These are phyloP conservation scores for Hirtodrosophila trivittata DNA, from an alignment of 2,888 invertebrate genomes.

Conservation along the genomic window DNA sequence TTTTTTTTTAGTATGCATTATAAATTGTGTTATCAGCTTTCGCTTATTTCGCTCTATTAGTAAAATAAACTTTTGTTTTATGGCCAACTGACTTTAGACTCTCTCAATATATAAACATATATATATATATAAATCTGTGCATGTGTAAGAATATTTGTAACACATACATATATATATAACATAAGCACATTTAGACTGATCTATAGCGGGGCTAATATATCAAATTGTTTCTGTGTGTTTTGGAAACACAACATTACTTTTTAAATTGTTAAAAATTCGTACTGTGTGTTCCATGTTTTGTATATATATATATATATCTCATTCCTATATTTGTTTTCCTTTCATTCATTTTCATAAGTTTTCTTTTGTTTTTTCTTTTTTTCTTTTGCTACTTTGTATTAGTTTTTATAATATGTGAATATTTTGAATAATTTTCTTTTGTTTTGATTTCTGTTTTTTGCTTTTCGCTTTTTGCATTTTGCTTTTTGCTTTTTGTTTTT, in stretches of 20 bases:
- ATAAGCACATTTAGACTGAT: conserved; percentile 64
- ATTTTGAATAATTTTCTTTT: conserved; percentile 16
- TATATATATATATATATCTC: conserved; percentile 8
- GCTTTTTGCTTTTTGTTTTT: conserved; percentile 10
- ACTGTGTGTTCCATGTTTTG: conserved; percentile 33
- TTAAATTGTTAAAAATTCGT: conserved; percentile 77
- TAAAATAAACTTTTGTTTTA: conserved; percentile 54
- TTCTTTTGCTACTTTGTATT: conserved; percentile 1
- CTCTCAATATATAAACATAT: conserved; percentile 9
- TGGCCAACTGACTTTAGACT: conserved; percentile 44
- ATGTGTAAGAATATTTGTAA: neutral
- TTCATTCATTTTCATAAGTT: neutral
- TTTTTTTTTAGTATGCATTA: conserved; percentile 18
- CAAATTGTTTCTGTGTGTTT: conserved; percentile 14
- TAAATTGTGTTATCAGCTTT: conserved; percentile 52
- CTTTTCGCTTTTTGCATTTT: neutral
- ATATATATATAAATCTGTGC: conserved; percentile 3
- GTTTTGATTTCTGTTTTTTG: neutral
- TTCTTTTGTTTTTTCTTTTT: conserved; percentile 3
- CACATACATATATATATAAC: conserved; percentile 19
- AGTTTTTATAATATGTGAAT: conserved; percentile 17
- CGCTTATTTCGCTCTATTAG: conserved; percentile 44
- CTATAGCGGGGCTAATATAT: conserved; percentile 32
- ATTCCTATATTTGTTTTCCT: too few relatives aligned
- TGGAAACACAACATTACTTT: conserved; percentile 35